phyloP scores from a whole-genome alignment of 2,797 vertebrate species.

The Esox lucius region DNA sequence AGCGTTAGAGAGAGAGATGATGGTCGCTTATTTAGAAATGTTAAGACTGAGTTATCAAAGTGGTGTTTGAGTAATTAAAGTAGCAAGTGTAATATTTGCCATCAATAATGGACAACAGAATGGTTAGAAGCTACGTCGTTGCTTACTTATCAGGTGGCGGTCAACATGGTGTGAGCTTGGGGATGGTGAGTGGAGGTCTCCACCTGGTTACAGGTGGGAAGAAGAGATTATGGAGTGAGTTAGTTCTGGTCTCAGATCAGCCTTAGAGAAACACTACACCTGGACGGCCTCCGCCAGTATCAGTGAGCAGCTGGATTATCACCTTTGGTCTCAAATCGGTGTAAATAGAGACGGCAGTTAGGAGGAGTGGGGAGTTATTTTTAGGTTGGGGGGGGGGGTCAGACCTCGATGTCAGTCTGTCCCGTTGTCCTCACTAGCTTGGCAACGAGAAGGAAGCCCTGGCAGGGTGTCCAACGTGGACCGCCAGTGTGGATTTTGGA shows the following conservation, averaged over 20 bases:
- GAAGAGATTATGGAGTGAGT: not conserved
- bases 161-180: constrained; percentile 6
- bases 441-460: not conserved
- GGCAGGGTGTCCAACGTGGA: not conserved
- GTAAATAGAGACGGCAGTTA: not conserved
- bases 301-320: not conserved
- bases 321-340: not conserved
- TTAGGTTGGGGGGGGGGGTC: not conserved
- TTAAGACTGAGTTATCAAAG: not conserved
- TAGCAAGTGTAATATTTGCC: too few species aligned
- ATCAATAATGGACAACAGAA: not conserved
- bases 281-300: not conserved
- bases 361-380: not conserved
- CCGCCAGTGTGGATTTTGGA: not conserved
- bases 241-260: constrained; percentile 2
- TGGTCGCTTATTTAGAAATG: too few species aligned
- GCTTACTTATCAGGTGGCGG: constrained; percentile 1
- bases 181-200: constrained; percentile 1
- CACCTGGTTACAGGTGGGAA: constrained; percentile 1
- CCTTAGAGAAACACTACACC: not conserved
- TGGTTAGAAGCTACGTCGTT: not conserved
- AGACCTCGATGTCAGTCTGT: not conserved
- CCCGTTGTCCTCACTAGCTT: not conserved
- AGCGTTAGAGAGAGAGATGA: not conserved
- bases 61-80: not conserved